Percentiles rank a stretch among this genome's conserved stretches.
Conservation (phyloP, 2,113 vertebrate species). For the Vombatus ursinus region DNA sequence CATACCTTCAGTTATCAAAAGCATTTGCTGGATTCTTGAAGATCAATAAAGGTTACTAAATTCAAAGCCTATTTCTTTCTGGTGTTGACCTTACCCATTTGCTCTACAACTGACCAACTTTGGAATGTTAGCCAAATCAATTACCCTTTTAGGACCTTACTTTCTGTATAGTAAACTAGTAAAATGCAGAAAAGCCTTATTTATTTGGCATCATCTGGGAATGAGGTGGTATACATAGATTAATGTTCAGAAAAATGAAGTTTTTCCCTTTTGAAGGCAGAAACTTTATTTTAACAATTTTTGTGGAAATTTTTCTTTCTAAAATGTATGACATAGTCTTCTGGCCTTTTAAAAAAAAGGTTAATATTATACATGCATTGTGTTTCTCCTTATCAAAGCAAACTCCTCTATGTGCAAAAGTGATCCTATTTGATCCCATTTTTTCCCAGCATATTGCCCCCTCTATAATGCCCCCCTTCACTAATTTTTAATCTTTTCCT, state of each 20-base stretch:
- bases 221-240: neutral
- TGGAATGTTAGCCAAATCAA: constrained; percentile 14
- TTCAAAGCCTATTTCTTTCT: constrained; percentile 37
- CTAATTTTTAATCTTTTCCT: neutral
- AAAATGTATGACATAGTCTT: constrained; percentile 33
- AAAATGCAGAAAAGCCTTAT: neutral
- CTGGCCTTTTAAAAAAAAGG: constrained; percentile 30
- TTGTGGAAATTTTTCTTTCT: constrained; percentile 23
- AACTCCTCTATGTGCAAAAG: neutral
- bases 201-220: neutral
- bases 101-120: neutral
- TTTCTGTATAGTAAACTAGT: neutral
- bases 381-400: neutral
- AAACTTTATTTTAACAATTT: constrained; percentile 29
- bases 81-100: neutral
- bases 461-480: neutral
- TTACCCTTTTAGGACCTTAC: neutral
- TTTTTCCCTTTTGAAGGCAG: neutral
- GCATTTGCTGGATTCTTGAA: neutral
- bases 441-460: neutral
- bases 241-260: neutral
- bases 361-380: neutral
- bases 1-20: neutral
- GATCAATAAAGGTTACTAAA: constrained; percentile 1
- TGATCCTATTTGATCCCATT: neutral